Evolutionary conservation across 2,888 invertebrate genomes (phyloP).

Genomic region (Graphium colonna): DNA sequence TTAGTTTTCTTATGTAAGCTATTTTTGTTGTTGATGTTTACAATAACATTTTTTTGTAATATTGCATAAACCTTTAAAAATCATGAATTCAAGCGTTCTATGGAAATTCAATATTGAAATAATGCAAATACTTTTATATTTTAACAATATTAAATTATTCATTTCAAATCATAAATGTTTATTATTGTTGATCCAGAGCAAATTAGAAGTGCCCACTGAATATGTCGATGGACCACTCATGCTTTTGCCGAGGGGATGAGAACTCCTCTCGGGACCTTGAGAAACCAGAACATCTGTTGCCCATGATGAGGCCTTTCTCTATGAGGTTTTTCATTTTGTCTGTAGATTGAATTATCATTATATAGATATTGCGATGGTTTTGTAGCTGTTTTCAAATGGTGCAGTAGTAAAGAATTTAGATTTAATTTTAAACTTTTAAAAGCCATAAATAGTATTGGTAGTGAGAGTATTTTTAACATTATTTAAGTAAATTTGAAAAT

Average conservation of each 20-base stretch:
- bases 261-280: conserved; percentile 51
- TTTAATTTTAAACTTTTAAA: no score
- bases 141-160: not conserved
- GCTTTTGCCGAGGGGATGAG: conserved; percentile 68
- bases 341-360: conserved; percentile 22
- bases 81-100: conserved; percentile 22
- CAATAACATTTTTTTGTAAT: no score
- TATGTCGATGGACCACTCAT: conserved; percentile 67
- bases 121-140: not conserved
- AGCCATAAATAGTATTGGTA: no score
- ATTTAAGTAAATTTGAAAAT: no score
- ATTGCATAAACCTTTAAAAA: no score
- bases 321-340: conserved; percentile 53
- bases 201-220: conserved; percentile 42
- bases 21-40: not conserved
- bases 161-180: no score
- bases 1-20: no score
- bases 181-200: conserved; percentile 38
- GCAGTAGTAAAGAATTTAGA: not conserved
- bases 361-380: not conserved
- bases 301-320: conserved; percentile 75
- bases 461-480: no score
- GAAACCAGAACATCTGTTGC: conserved; percentile 66
- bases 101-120: conserved; percentile 24
- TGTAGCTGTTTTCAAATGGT: not conserved